Base-by-base conservation (phyloP, 1,140 invertebrate genomes). In the Macrobrachium rosenbergii region DNA sequence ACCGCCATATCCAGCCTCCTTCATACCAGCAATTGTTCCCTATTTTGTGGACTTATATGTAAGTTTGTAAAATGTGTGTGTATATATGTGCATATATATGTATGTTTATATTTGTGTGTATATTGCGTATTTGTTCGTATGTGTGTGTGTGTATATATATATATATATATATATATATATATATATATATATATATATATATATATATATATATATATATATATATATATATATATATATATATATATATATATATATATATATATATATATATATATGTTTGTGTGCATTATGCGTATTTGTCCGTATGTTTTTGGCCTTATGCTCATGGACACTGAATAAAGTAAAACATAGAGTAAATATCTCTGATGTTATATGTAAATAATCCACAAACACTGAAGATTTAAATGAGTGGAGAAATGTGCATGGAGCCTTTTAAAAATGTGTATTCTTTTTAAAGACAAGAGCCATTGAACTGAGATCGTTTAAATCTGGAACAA, bases 91-190 rank as follows among this genome's bases (percentile, higher is more conserved):
- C 12, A n/a, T n/a, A n/a, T n/a, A n/a, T n/a, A n/a, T n/a, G n/a
- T n/a, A n/a, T n/a, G n/a, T n/a, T n/a, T n/a, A n/a, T n/a, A n/a
- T n/a, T n/a, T n/a, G 69, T 73, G 21, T 23, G 21, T 73, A 12
- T 73, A 2, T 14, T 73, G 2, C 37, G 69, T 2, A 17, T 73
- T 14, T 73, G 21, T 73, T 14, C 14, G 8, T 12, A 0, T 78
- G 37, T 45, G 37, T 78, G 76, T 52, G 37, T 78, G 37, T 78
- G 76, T 78, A 3, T 78, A 0, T 78, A 17, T 78, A 8, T 78
- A 17, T 78, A 17, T 78, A n/a, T 78, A n/a, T 78, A n/a, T 78
- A 8, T 78, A n/a, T 78, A 8, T 78, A n/a, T 78, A 2, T 58
- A n/a, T 78, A n/a, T 58, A n/a, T 78, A n/a, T 37, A 11, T 58